These are phyloP conservation scores for Xenus cinereus DNA, from an alignment of 2,113 vertebrate genomes.

Conservation along the genomic window DNA sequence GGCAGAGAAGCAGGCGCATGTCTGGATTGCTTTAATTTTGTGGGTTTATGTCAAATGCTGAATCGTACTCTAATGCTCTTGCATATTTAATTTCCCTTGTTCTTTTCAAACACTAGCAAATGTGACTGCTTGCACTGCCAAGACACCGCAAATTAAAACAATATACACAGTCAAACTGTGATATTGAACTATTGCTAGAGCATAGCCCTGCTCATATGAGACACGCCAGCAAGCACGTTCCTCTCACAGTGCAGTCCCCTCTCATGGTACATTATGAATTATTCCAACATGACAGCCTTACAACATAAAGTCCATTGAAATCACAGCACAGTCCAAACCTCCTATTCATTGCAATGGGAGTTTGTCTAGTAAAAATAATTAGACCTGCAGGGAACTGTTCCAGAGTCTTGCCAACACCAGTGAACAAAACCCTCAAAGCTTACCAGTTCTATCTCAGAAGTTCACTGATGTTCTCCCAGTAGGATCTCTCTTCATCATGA, in stretches of 20 bases:
- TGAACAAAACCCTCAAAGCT: constrained; percentile 58
- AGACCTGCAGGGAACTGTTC: constrained; percentile 64
- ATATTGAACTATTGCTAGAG: neutral
- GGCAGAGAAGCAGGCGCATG: neutral
- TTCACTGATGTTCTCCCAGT: constrained; percentile 43
- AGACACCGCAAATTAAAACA: constrained; percentile 41
- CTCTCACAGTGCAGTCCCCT: neutral
- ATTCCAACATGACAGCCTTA: neutral
- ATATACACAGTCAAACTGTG: neutral
- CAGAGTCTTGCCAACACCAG: constrained; percentile 39
- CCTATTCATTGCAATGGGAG: constrained; percentile 8
- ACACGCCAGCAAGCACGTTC: neutral
- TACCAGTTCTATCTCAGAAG: constrained; percentile 55
- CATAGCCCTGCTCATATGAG: neutral
- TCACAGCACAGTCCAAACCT: neutral
- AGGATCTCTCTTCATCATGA: constrained; percentile 15
- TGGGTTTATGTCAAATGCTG: constrained; percentile 16
- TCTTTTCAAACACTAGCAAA: constrained; percentile 52
- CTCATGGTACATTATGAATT: neutral
- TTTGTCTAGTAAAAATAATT: constrained; percentile 64
- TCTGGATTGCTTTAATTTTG: constrained; percentile 46
- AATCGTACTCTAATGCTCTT: neutral
- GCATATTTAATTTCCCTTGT: constrained; percentile 49
- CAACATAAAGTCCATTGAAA: neutral
- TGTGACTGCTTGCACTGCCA: neutral